Conservation (phyloP, 2,797 vertebrate species). For the Cercopithecus diana region DNA sequence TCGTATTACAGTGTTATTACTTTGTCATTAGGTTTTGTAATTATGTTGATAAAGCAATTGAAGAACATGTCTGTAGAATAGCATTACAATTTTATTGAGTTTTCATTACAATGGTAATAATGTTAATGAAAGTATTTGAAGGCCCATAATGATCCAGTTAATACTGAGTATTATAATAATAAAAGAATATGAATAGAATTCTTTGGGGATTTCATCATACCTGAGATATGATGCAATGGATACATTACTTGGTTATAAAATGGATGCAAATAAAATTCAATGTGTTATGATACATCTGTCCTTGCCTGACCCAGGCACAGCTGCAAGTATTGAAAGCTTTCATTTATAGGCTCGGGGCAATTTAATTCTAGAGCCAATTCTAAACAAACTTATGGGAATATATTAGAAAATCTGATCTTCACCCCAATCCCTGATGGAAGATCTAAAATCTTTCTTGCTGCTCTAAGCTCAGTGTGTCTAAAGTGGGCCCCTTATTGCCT, state of each 20-base stretch:
- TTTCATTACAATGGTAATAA: slow-evolving; percentile 71
- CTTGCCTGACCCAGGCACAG: background rate
- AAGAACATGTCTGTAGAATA: slow-evolving; percentile 72
- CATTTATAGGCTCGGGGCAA: background rate
- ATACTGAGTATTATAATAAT: background rate
- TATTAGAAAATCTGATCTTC: slow-evolving; percentile 19
- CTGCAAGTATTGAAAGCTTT: background rate
- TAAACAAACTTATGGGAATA: background rate
- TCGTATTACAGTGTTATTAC: slow-evolving; percentile 72
- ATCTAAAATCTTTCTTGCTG: background rate
- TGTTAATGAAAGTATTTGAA: slow-evolving; percentile 31
- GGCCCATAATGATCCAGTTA: slow-evolving; percentile 36
- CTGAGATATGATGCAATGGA: background rate
- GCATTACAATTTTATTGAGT: slow-evolving; percentile 30
- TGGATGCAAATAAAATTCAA: slow-evolving; percentile 27
- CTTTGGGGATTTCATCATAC: background rate
- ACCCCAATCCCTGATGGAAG: background rate
- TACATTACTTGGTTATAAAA: slow-evolving; percentile 24
- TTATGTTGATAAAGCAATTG: slow-evolving; percentile 78
- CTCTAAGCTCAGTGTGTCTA: background rate
- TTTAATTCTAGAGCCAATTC: slow-evolving; percentile 12
- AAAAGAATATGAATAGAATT: slow-evolving; percentile 43
- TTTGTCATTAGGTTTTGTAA: slow-evolving; percentile 75
- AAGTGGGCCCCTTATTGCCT: background rate
- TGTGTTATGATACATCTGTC: background rate